These are phyloP conservation scores for Drosophila suboccidentalis DNA, from an alignment of 2,888 invertebrate genomes.

Conservation along the genomic window DNA sequence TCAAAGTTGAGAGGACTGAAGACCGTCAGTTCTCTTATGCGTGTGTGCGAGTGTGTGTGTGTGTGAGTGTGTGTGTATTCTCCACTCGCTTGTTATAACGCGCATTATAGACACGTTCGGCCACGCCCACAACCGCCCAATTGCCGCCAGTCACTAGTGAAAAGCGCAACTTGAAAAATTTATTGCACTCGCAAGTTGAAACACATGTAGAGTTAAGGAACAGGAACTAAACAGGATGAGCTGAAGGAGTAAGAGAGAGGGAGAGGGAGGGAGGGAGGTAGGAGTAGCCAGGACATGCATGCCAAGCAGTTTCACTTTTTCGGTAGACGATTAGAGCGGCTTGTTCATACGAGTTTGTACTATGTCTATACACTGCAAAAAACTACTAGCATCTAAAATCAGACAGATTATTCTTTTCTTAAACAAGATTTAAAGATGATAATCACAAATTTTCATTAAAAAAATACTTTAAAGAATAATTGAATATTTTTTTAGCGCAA, in stretches of 20 bases:
- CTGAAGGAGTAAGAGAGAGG: neutral
- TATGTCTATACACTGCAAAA: neutral
- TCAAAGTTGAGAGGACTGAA: conserved; percentile 57
- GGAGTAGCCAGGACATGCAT: conserved; percentile 45
- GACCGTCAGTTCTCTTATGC: conserved; percentile 25
- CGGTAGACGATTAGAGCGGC: conserved; percentile 56
- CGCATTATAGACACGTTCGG: conserved; percentile 78
- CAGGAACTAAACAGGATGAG: conserved; percentile 41
- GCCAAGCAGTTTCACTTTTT: conserved; percentile 70
- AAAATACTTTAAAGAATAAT: no score
- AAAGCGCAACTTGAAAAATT: conserved; percentile 81
- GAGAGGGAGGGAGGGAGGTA: neutral
- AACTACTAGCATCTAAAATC: neutral
- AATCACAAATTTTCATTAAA: no score
- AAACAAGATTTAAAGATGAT: no score
- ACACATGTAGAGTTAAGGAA: conserved; percentile 30
- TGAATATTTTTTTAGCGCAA: no score
- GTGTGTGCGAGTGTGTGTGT: conserved; percentile 22
- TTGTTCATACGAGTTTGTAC: conserved; percentile 7
- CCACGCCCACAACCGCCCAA: conserved; percentile 60
- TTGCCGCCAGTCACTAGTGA: conserved; percentile 45
- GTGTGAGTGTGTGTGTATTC: conserved; percentile 15
- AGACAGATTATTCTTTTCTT: no score
- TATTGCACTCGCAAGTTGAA: conserved; percentile 71
- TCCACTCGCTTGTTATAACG: conserved; percentile 51